Base-by-base conservation (phyloP, 2,888 invertebrate species). In the Eristalis pertinax region DNA sequence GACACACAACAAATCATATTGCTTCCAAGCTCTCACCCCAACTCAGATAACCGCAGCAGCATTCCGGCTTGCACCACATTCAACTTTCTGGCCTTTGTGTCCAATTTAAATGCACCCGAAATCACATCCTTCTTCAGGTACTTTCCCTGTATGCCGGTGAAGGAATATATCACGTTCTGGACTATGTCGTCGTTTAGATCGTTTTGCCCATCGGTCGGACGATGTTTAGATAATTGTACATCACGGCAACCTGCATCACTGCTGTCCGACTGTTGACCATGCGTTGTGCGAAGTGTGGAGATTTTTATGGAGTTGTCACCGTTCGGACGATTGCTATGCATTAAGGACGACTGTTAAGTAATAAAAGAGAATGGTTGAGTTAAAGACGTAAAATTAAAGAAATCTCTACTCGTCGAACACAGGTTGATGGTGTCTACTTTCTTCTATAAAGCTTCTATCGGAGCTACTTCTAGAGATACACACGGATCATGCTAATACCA, bases 101-200 rank as follows among this genome's bases (percentile, higher is more conserved):
- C 95, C 58, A 96, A 92, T 89, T 94, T 94, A 89, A 95, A 96
- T 22, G 95, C 95, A 63, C 95, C 95, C 10, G 91, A 91, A 85
- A 94, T 94, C 0, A 95, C 93, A 91, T 96, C 95, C 90, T 95
- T 95, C 88, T 95, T 95, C 26, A 97, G 93, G 90, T 95, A 94
- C 90, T 95, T 96, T 24, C 97, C 96, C 90, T 97, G 96, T 82
- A 99, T 97, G 4, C 99, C 99, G 91, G 98, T 97, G 88, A 98
- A 96, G 1, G 96, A 96, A 90, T 97, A 96, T 68, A 99, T 95
- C 13, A 98, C 95, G 90, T 97, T 98, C 90, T 96, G 95, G 1
- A 97, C 95, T 82, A 96, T 91, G 68, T 94, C 94, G 86, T 93
- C 92, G 90, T 79, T 86, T 15, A 86, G 56, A 72, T 78, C 83